Conservation (phyloP, 2,797 vertebrate genomes). For the Erithacus rubecula region DNA sequence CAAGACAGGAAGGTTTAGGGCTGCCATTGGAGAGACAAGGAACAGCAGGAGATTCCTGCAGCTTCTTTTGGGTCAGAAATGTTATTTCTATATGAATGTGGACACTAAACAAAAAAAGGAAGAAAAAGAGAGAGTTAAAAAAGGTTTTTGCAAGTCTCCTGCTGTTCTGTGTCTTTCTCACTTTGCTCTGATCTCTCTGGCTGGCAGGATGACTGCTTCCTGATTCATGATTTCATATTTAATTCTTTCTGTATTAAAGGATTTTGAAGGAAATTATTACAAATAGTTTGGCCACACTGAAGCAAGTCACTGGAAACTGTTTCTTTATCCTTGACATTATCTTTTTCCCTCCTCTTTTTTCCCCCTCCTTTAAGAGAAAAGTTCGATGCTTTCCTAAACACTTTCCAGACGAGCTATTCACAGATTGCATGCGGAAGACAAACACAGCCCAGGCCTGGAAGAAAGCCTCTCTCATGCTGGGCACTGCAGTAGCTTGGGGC, state of each 20-base stretch:
- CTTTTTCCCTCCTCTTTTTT: background rate
- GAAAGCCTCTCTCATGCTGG: conserved; percentile 47
- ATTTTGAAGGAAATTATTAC: conserved; percentile 59
- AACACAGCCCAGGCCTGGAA: conserved; percentile 43
- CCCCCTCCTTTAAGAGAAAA: background rate
- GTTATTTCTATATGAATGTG: conserved; percentile 29
- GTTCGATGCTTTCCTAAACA: conserved; percentile 18
- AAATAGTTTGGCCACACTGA: conserved; percentile 37
- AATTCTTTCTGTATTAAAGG: conserved; percentile 50
- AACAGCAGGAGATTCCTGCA: conserved; percentile 51
- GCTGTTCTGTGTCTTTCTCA: conserved; percentile 59
- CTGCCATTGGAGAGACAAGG: background rate
- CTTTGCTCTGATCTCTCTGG: conserved; percentile 51
- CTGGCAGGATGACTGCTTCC: conserved; percentile 59
- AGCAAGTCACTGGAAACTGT: conserved; percentile 43
- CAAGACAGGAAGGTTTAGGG: conserved; percentile 40
- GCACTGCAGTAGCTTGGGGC: conserved; percentile 15
- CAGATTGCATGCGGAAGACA: conserved; percentile 2
- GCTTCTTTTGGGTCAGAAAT: conserved; percentile 41
- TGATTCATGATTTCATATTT: conserved; percentile 52
- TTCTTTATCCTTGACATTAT: background rate
- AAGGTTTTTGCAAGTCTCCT: conserved; percentile 12
- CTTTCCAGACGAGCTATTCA: conserved; percentile 47
- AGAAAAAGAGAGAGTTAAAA: conserved; percentile 38
- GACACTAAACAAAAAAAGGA: conserved; percentile 48